Percentiles rank a stretch among this genome's conserved stretches.
These are phyloP conservation scores for Sebastes taczanowskii DNA, from an alignment of 2,797 vertebrate species.

Conservation along the genomic window DNA sequence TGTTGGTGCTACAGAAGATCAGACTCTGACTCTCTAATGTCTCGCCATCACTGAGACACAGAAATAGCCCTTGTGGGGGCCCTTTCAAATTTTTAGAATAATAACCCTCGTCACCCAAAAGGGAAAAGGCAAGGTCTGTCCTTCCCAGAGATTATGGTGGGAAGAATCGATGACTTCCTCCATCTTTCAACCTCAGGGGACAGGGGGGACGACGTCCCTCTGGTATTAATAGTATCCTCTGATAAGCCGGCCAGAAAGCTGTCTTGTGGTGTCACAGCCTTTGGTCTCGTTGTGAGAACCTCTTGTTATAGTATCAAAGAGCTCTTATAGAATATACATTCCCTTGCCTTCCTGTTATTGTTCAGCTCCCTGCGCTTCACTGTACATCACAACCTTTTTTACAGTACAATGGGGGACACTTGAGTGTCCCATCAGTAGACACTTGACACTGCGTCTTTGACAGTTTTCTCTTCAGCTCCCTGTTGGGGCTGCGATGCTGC, in stretches of 20 bases:
- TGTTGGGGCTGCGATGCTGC: conserved; percentile 33
- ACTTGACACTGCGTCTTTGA: conserved; percentile 60
- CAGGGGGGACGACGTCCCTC: conserved; percentile 53
- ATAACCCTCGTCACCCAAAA: conserved; percentile 69
- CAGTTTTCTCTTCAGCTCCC: conserved; percentile 27
- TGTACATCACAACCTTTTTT: conserved; percentile 57
- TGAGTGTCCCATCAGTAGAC: conserved; percentile 55
- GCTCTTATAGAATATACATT: conserved; percentile 55
- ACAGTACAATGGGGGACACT: conserved; percentile 51
- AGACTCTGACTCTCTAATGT: background rate
- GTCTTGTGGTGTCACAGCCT: conserved; percentile 44
- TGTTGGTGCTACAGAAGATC: conserved; percentile 25
- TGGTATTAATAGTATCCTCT: conserved; percentile 76
- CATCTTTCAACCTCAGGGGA: conserved; percentile 66
- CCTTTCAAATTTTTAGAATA: conserved; percentile 61
- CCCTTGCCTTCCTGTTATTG: conserved; percentile 51
- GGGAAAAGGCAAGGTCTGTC: conserved; percentile 67
- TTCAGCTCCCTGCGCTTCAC: conserved; percentile 40
- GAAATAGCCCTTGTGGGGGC: conserved; percentile 69
- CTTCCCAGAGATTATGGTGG: conserved; percentile 80
- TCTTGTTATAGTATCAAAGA: conserved; percentile 59
- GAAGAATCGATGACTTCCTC: conserved; percentile 83
- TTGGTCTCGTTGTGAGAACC: conserved; percentile 57
- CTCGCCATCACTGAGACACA: conserved; percentile 34
- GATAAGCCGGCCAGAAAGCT: conserved; percentile 50